Percentiles rank a stretch among this genome's conserved stretches.
phyloP scores from a whole-genome alignment of 1,140 invertebrate genomes.

The Portunus trituberculatus region DNA sequence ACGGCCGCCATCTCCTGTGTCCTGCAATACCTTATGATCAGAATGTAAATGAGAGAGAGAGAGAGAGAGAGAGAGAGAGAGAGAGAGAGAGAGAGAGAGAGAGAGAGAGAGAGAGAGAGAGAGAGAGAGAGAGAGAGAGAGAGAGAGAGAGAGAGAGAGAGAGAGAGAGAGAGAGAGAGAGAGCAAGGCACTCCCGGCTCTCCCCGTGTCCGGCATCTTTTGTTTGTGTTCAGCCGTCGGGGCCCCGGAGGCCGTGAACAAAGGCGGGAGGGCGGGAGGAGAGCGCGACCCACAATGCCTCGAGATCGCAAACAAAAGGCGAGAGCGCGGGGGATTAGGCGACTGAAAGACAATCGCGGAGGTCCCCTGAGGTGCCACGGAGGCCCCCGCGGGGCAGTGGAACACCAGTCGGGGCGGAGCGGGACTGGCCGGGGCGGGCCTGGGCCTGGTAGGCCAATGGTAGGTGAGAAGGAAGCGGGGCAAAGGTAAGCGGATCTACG shows the following conservation, averaged over 20 bases:
- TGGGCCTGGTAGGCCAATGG: too few species aligned
- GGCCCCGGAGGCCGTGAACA: neutral
- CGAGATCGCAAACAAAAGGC: neutral
- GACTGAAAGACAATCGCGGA: conserved; percentile 57
- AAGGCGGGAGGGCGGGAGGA: neutral
- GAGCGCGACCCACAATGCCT: neutral
- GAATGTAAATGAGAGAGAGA: neutral
- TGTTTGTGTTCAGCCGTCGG: too few species aligned
- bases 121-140: neutral
- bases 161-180: neutral
- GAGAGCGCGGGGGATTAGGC: conserved; percentile 50
- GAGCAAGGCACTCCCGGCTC: too few species aligned
- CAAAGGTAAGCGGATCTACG: too few species aligned
- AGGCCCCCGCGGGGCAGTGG: neutral
- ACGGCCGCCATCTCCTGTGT: neutral
- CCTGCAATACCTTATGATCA: neutral
- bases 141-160: too few species aligned
- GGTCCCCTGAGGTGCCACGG: conserved; percentile 12
- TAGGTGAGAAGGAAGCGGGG: too few species aligned
- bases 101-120: neutral
- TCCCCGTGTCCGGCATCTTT: too few species aligned
- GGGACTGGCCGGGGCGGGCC: neutral
- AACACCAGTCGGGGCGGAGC: neutral
- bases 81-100: too few species aligned
- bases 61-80: neutral